phyloP scores from a whole-genome alignment of 2,888 invertebrate genomes.

The Drosophila paracracens region DNA sequence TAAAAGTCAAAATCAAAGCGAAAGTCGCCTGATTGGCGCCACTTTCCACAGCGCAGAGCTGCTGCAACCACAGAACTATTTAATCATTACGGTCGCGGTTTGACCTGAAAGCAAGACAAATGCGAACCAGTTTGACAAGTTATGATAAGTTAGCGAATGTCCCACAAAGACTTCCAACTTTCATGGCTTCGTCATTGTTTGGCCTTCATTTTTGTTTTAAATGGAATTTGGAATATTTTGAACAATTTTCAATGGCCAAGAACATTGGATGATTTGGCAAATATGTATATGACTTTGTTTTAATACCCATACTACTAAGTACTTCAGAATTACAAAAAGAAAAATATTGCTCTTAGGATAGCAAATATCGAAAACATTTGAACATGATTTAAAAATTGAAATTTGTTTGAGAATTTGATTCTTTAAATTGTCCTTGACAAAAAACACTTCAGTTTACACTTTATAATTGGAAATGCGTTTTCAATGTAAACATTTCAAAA shows the following conservation, averaged over 20 bases:
- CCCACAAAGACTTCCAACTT: neutral
- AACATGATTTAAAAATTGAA: neutral
- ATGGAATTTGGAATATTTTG: neutral
- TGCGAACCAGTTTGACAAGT: neutral
- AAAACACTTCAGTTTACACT: neutral
- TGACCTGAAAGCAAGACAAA: neutral
- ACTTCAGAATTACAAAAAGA: neutral
- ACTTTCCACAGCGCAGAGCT: neutral
- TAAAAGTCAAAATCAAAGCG: constrained; percentile 25
- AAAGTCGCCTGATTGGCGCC: constrained; percentile 36
- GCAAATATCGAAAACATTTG: neutral
- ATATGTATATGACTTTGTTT: neutral
- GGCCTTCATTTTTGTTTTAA: neutral
- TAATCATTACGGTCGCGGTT: constrained; percentile 1
- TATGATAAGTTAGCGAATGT: neutral
- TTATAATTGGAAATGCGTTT: neutral
- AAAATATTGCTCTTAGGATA: neutral
- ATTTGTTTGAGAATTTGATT: neutral
- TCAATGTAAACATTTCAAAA: neutral
- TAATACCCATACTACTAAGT: neutral
- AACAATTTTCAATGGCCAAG: neutral
- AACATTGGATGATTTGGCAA: neutral
- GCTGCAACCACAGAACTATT: neutral
- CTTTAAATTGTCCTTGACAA: neutral
- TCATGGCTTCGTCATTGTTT: neutral